A percentile compares a stretch with the other conserved stretches of the same genome.
These are phyloP conservation scores for Limnephilus lunatus DNA, from an alignment of 2,888 invertebrate species.

Conservation along the genomic window DNA sequence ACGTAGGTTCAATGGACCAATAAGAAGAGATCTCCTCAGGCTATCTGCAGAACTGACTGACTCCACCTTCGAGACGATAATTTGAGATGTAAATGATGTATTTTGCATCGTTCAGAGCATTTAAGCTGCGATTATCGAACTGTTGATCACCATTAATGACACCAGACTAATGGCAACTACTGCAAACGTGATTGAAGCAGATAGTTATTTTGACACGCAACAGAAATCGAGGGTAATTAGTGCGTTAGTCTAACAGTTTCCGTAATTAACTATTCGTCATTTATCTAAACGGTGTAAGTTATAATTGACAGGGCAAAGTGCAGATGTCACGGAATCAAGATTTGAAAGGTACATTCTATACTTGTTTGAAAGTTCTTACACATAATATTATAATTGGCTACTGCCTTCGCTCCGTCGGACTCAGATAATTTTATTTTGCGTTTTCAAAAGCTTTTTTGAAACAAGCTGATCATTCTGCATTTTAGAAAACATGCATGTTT, in stretches of 20 bases:
- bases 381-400: neutral
- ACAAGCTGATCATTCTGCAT: neutral
- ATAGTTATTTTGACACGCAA: constrained; percentile 27
- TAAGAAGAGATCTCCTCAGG: constrained; percentile 45
- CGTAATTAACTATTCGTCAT: neutral
- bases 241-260: neutral
- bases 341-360: neutral
- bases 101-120: constrained; percentile 34
- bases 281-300: neutral
- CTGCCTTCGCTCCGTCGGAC: neutral
- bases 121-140: neutral
- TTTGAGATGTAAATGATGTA: constrained; percentile 28
- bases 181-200: neutral
- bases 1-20: constrained; percentile 53
- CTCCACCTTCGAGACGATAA: constrained; percentile 39
- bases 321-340: neutral
- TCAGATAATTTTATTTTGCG: neutral
- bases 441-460: neutral
- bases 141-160: constrained; percentile 15
- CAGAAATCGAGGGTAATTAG: constrained; percentile 6
- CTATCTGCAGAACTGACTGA: constrained; percentile 48
- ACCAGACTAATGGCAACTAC: neutral
- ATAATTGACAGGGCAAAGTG: neutral
- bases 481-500: no score
- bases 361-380: neutral